phyloP scores from a whole-genome alignment of 2,797 vertebrate species.

The Antennarius maculatus region DNA sequence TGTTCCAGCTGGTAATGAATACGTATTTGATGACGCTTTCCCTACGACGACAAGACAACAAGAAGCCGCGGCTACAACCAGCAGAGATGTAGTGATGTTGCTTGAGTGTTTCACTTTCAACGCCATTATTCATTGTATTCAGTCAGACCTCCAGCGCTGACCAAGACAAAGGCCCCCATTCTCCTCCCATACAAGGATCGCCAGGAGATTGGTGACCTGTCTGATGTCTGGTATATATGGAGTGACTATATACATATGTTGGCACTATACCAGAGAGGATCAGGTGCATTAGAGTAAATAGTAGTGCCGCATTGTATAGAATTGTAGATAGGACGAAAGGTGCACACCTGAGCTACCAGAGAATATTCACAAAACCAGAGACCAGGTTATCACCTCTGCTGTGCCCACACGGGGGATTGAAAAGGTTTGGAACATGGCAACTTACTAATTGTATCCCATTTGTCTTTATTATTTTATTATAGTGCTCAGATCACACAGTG shows the following conservation, averaged over 20 bases:
- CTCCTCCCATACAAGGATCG: not conserved
- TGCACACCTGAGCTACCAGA: conserved; percentile 25
- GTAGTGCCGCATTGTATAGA: not conserved
- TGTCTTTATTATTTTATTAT: no score
- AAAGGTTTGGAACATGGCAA: no score
- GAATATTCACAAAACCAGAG: conserved; percentile 5
- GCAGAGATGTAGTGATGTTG: no score
- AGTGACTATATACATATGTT: conserved; percentile 26
- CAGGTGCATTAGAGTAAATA: conserved; percentile 5
- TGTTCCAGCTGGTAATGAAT: no score
- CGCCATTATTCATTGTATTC: not conserved
- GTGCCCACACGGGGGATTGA: no score
- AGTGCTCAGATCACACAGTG: no score
- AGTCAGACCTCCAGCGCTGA: not conserved
- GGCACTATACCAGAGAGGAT: conserved; percentile 8
- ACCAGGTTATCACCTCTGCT: not conserved
- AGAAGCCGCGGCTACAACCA: no score
- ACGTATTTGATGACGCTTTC: no score
- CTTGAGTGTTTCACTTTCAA: not conserved
- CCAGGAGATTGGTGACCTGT: not conserved
- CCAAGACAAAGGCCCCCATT: not conserved
- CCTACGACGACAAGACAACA: no score
- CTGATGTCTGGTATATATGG: conserved; percentile 1
- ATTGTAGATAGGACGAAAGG: conserved; percentile 5
- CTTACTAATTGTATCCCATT: no score